Evolutionary conservation across 2,113 vertebrate species (phyloP).

Genomic region (Salvelinus alpinus): DNA sequence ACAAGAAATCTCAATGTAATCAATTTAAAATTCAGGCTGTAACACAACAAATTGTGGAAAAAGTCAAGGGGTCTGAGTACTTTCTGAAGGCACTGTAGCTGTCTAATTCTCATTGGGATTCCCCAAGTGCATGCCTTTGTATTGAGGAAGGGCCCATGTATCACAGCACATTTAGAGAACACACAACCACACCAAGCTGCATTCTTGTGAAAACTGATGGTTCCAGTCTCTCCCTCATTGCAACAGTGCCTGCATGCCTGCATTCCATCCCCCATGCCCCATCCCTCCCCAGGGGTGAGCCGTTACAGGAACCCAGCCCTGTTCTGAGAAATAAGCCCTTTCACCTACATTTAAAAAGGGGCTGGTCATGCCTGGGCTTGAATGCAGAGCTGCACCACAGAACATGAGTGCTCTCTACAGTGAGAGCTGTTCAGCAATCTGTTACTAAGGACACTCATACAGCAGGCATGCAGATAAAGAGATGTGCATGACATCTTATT

Average conservation of each 20-base stretch:
- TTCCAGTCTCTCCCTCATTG: constrained; percentile 14
- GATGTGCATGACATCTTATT: no score
- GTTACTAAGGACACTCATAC: not conserved
- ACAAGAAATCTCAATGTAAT: no score
- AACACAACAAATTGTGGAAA: no score
- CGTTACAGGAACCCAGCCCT: constrained; percentile 12
- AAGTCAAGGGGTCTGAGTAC: no score
- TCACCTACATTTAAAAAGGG: constrained; percentile 44
- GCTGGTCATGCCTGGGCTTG: constrained; percentile 1
- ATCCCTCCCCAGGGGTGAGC: constrained; percentile 21
- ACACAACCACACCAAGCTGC: constrained; percentile 1
- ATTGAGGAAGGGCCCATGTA: constrained; percentile 7
- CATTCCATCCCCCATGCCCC: constrained; percentile 10
- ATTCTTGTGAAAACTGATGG: constrained; percentile 28
- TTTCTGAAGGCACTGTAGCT: no score
- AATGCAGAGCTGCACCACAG: not conserved
- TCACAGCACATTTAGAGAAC: constrained; percentile 9
- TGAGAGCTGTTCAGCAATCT: constrained; percentile 1
- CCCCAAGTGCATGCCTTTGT: constrained; percentile 1
- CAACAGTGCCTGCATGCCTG: constrained; percentile 15
- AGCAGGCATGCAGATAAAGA: no score
- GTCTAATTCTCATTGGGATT: constrained; percentile 16
- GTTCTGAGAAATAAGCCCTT: constrained; percentile 33
- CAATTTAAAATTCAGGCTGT: no score
- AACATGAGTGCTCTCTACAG: constrained; percentile 1